phyloP scores from a whole-genome alignment of 1,140 invertebrate genomes.

The Drosophila kanapiae region DNA sequence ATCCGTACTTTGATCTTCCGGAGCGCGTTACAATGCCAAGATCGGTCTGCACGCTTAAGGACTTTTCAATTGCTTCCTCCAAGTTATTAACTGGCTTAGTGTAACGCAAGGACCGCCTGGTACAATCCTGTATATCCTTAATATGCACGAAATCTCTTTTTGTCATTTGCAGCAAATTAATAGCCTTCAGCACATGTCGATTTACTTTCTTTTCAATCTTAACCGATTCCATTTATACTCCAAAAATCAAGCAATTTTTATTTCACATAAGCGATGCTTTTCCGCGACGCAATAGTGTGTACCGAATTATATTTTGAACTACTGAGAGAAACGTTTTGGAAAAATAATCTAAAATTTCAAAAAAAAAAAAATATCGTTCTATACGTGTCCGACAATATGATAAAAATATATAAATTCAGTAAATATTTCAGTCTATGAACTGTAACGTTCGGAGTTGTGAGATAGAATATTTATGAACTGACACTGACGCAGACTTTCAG shows the following conservation, averaged over 20 bases:
- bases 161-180: slow-evolving; percentile 18
- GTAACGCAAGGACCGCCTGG: slow-evolving; percentile 24
- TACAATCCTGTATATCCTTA: background rate
- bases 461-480: background rate
- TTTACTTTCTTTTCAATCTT: slow-evolving; percentile 41
- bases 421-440: background rate
- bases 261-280: background rate
- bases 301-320: background rate
- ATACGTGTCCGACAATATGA: too few species aligned
- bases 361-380: too few species aligned
- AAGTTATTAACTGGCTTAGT: background rate
- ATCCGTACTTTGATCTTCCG: background rate
- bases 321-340: background rate
- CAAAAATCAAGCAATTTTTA: background rate
- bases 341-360: background rate
- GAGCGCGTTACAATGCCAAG: background rate
- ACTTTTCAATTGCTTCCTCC: background rate
- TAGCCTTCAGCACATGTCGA: slow-evolving; percentile 45
- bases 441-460: background rate
- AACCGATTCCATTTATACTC: slow-evolving; percentile 34
- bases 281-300: background rate
- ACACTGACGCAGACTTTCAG: background rate
- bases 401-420: too few species aligned
- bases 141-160: background rate
- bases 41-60: background rate